Base-by-base conservation (phyloP, 2,888 invertebrate species). In the Steinernema scapterisci region DNA sequence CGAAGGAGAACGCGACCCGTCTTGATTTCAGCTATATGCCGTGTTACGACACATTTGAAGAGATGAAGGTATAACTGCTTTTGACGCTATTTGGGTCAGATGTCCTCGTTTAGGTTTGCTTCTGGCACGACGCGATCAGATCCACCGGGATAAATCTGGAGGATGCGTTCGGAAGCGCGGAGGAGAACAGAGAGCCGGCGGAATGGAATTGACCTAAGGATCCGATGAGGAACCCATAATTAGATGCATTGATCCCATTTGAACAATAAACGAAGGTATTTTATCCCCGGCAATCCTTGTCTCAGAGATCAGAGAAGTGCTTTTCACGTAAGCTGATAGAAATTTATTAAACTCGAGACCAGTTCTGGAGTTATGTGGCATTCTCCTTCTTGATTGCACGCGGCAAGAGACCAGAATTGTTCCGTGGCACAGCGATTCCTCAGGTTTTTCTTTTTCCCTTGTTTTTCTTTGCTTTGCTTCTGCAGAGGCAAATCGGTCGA, bases 21-120 rank as follows among this genome's bases (percentile, higher is more conserved):
- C 75, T 78, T 11, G 78, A 78, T 44, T 48, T 78, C 19, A 75
- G 73, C 27, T 78, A 78, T 63, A 46, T 78, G 74, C 78, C 78
- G 13, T 78, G 78, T 74, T 71, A 79, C n/a, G 78, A 78, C 43
- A 75, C 63, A 31, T 75, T 78, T 38, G 70, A 75, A 19, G 75
- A 78, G 27, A 78, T 78, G 75, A 79, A 79, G 70, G 63, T 63
- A 3, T 6, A 11, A 13, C 23, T 54, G 25, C 23, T 23, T 21
- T 48, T 3, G 2, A n/a, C 48, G 48, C 48, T 13, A 16, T 1
- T 63, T 23, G 52, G 21, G 21, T 23, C 52, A 11, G 13, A 16
- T 48, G 21, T 23, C 21, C 21, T 23, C 11, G 21, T 63, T 63
- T n/a, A 63, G 63, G 38, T 63, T 7, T 63, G 63, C 63, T 63